Evolutionary conservation across 2,797 vertebrate species (phyloP), one percentile per base, ranked within the genome.

Genomic region (Poecile montanus): DNA sequence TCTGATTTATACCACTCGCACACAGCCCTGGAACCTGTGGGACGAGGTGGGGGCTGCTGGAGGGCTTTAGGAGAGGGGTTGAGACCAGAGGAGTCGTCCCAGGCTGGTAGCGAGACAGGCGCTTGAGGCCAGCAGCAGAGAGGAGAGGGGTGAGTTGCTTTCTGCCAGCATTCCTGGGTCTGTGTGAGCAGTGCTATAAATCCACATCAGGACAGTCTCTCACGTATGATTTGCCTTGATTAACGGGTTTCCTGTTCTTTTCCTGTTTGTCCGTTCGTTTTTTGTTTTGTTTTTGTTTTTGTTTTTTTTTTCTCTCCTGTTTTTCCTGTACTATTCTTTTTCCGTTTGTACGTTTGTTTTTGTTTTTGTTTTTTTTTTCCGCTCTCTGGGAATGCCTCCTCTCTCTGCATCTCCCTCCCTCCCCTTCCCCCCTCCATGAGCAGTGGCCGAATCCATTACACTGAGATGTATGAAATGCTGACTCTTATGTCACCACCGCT

Each of bases 381-480:
- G 98, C 96, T 97, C 94, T 96, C 96, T 95, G 97, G 97, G 97
- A 97, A 98, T 98, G 98, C 98, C 94, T 97, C 91, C 93, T 96
- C 93, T 96, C 97, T 97, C 96, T 97, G 97, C 97, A 96, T 97
- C 97, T 97, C 91, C 94, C 94, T 94, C 96, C 96, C 97, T 95
- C 77, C 97, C 96, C 94, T 91, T 83, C 76, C 58, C 96, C 97
- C 98, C 95, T 97, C 94, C 97, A 98, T 97, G 97, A 98, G 97
- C 98, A 99, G 99, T 99, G 99, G 99, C 98, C 99, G 99, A 98
- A 99, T 99, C 98, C 99, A 99, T 99, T 99, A 99, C 98, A 99
- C 98, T 99, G 99, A 99, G 98, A 99, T 99, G 99, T 99, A 99
- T 99, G 99, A 99, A 98, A 99, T 99, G 99, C 99, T 99, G 99